Evolutionary conservation across 2,797 vertebrate species (phyloP), one percentile per base, ranked within the genome.

Genomic region (Eleutherodactylus coqui): DNA sequence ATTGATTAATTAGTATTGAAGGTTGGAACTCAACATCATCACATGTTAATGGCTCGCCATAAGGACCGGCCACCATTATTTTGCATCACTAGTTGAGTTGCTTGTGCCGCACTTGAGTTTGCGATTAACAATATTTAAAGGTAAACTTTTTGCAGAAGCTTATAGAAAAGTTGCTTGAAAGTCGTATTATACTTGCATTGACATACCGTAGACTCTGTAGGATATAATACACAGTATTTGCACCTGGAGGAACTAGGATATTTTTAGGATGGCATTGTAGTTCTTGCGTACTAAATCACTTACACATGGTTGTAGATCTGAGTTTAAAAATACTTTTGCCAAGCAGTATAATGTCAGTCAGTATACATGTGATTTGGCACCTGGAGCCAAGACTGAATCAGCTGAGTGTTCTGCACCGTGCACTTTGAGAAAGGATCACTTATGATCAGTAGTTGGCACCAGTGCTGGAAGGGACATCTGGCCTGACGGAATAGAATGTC

Each of bases 321-420:
- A 70, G 47, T 55, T 24, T 72, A 70, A 72, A 85, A 85, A 79
- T 79, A 58, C 34, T 58, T 55, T 55, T 70, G 53, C 69, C 75
- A 58, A 41, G 64, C 49, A 53, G 70, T 29, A 32, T 72, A 47
- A 45, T 62, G 32, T 80, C 77, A 80, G 53, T 70, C 75, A 51
- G 38, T 34, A 49, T 16, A 64, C 78, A 86, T 81, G 84, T 80
- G 78, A 86, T 43, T 38, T 49, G 9, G 3, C n/a, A 14, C 29
- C 27, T 10, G 2, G 21, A 41, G 84, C 84, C 84, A 86, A 81
- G 13, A 34, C 34, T 24, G 27, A 21, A 51, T 79, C 84, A 85
- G 47, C 84, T 79, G 78, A 47, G 29, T 75, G 67, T 60, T 75
- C 69, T 62, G 67, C 77, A 41, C 78, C 38, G 5, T 38, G 69